Percentiles rank a stretch among this genome's conserved stretches.
Evolutionary conservation across 2,888 invertebrate genomes (phyloP).

Genomic region (Cheilosia grossa): DNA sequence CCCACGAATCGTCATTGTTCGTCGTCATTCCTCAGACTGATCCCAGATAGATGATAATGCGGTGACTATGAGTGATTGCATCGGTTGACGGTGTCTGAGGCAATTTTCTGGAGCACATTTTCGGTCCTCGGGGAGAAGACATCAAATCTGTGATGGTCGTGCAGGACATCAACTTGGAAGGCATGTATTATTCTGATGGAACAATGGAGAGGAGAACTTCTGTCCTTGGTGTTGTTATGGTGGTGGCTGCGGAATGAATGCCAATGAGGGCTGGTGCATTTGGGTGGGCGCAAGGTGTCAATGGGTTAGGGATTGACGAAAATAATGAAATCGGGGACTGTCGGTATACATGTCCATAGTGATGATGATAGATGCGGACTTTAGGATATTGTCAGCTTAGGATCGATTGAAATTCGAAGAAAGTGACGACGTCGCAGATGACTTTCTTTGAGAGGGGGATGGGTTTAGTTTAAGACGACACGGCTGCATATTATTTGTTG

Average conservation of each 20-base stretch:
- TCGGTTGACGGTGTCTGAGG: conserved; percentile 51
- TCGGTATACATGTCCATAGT: conserved; percentile 22
- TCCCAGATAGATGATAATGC: conserved; percentile 19
- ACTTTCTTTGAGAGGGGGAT: too few species aligned
- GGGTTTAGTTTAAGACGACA: too few species aligned
- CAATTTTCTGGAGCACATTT: conserved; percentile 1
- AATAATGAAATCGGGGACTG: conserved; percentile 58
- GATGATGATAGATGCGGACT: conserved; percentile 19
- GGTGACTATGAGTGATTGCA: conserved; percentile 65
- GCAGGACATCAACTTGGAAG: conserved; percentile 12
- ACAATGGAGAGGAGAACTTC: conserved; percentile 28
- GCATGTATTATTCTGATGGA: conserved; percentile 63
- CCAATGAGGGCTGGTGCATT: conserved; percentile 37
- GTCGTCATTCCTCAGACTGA: conserved; percentile 10
- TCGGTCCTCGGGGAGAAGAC: conserved; percentile 22
- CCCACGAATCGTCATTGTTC: conserved; percentile 51
- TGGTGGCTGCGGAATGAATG: conserved; percentile 14
- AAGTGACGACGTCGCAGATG: too few species aligned
- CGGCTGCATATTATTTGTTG: too few species aligned
- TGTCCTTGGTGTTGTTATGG: too few species aligned
- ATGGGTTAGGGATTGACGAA: conserved; percentile 34
- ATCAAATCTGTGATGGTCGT: conserved; percentile 11
- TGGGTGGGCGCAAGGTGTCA: not conserved
- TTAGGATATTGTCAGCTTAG: not conserved
- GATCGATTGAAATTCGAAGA: too few species aligned